Base-by-base conservation (phyloP, 2,113 vertebrate species). In the Eulacestoma nigropectus region DNA sequence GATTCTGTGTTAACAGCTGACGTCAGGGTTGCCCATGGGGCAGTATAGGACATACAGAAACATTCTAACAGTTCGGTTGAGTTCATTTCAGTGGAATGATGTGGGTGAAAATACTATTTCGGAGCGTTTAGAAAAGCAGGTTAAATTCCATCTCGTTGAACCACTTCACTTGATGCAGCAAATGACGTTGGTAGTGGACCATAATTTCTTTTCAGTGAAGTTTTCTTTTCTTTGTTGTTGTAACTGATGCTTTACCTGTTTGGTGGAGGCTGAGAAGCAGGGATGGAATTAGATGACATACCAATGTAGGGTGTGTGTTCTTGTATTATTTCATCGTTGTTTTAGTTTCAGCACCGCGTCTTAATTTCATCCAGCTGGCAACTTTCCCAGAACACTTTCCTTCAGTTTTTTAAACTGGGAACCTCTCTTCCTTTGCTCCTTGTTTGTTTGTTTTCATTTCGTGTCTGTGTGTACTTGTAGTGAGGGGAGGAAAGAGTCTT, bases 311-410 rank as follows among this genome's bases (percentile, higher is more conserved):
- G 95, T 89, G 95, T 97, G 90, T 90, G 83, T 94, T 95, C 92
- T 90, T 95, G 78, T 50, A 18, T 87, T 97, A 96, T 97, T 96
- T 97, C 94, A 95, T 91, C 56, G 75, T 78, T 93, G 89, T 86
- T 92, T 82, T 93, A 88, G 57, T 95, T 95, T 84, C 67, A 96
- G 95, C 73, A 11, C 42, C 0, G 42, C 41, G 47, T 97, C 94
- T 97, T 73, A 68, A 90, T 94, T 93, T 95, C 87, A 55, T 93
- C 87, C 95, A 84, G 83, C 94, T 94, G 96, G 96, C 95, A 80
- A 65, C 9, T 90, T 95, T 92, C 96, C 97, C 90, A 77, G 96
- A 94, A 77, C 91, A 95, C 93, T 96, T 96, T 96, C 87, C 92
- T 91, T 84, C 83, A 83, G 69, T 76, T 95, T 90, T 86, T 81